These are phyloP conservation scores for Neoarius graeffei DNA, from an alignment of 2,113 vertebrate species.

Conservation along the genomic window DNA sequence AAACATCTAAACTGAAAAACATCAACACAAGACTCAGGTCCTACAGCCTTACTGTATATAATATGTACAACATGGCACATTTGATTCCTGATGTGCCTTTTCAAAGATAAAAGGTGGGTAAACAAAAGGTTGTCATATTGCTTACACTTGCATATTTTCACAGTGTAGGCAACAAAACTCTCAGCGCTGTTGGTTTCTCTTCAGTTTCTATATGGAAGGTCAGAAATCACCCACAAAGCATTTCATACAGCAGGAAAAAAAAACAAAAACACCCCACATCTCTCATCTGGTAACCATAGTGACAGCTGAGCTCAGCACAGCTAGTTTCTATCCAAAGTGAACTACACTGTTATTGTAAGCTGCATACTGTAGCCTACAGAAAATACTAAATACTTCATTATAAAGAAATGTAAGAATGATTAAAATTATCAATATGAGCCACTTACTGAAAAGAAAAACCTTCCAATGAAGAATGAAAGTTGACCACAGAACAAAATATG, in stretches of 20 bases:
- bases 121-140: constrained; percentile 8
- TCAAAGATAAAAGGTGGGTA: background rate
- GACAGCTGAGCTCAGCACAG: constrained; percentile 11
- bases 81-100: background rate
- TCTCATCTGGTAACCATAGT: constrained; percentile 13
- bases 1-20: background rate
- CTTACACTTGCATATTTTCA: background rate
- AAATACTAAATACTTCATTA: background rate
- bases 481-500: background rate
- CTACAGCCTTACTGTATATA: background rate
- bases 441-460: background rate
- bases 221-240: constrained; percentile 20
- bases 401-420: background rate
- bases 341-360: background rate
- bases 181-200: background rate
- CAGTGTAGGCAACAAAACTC: background rate
- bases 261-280: background rate
- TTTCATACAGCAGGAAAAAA: background rate
- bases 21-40: background rate
- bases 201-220: constrained; percentile 4
- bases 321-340: background rate
- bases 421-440: background rate
- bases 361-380: background rate
- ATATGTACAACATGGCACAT: background rate
- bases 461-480: background rate